Base-by-base conservation (phyloP, 2,888 invertebrate genomes). In the Lysandra bellargus region DNA sequence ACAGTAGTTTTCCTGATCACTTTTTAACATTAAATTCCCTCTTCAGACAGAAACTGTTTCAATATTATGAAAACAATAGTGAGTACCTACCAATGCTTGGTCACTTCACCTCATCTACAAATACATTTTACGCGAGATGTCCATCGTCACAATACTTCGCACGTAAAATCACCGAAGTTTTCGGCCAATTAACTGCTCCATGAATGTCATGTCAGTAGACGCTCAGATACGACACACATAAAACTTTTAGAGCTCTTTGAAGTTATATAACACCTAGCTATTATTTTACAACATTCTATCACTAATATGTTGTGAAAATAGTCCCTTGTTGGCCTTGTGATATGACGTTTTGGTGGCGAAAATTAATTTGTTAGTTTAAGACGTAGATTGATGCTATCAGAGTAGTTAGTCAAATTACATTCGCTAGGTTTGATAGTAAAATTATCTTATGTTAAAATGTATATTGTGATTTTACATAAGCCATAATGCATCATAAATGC, bases 241-340 rank as follows among this genome's bases (percentile, higher is more conserved):
- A 80, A 79, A 73, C 75, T 40, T 78, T 78, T 64, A 78, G 78
- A 78, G 79, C 78, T 78, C 80, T 80, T 80, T 80, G 80, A 80
- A 78, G 79, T 80, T 76, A 75, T 49, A 75, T 49, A 49, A 75
- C 75, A 75, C 49, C 23, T 30, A 49, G 23, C 75, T 49, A 75
- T 75, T 75, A 44, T 49, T 23, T 74, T 74, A 73, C n/a, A 23
- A 23, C 23, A 23, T 23, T 23, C 23, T 23, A 75, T 49, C 74
- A 74, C 49, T 75, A 75, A 49, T 49, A 30, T 75, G 33, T 75
- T 33, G 30, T 37, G 12, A 69, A 69, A 37, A 69, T 69, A 69
- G 69, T 37, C 69, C 14, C 0, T 69, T 69, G 17, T 69, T 69
- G 17, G 69, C 33, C 69, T 69, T 69, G 69, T 69, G 69, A 30